Evolutionary conservation across 2,797 vertebrate genomes (phyloP).

Genomic region (Falco columbarius): DNA sequence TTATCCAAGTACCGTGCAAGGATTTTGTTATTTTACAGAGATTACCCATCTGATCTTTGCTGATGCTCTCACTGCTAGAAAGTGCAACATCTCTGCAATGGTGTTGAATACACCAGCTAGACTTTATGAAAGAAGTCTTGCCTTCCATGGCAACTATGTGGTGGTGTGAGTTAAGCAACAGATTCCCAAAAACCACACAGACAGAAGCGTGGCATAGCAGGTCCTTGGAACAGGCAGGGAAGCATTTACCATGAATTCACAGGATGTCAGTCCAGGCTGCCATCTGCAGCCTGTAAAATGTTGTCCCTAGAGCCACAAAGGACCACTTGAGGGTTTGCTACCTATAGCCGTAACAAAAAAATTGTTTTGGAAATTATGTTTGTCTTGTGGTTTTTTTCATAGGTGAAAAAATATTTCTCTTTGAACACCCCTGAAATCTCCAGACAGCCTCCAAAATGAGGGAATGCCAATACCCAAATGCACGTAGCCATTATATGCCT

Average conservation of each 20-base stretch:
- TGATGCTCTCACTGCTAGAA: background rate
- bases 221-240: background rate
- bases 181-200: background rate
- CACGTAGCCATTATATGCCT: background rate
- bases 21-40: slow-evolving; percentile 25
- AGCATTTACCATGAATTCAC: background rate
- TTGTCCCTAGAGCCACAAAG: background rate
- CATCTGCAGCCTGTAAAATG: background rate
- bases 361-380: background rate
- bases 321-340: background rate
- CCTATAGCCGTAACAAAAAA: background rate
- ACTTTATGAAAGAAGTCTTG: background rate
- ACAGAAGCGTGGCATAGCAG: background rate
- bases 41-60: background rate
- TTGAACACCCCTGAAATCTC: background rate
- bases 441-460: background rate
- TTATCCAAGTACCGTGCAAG: background rate
- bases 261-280: background rate
- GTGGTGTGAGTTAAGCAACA: background rate
- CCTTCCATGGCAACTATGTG: background rate
- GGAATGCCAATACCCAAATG: background rate
- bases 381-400: background rate
- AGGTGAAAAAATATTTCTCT: background rate
- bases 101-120: background rate
- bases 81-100: background rate